A percentile compares a stretch with the other conserved stretches of the same genome.
Evolutionary conservation across 2,888 invertebrate species (phyloP).

Genomic region (Hesperia comma): DNA sequence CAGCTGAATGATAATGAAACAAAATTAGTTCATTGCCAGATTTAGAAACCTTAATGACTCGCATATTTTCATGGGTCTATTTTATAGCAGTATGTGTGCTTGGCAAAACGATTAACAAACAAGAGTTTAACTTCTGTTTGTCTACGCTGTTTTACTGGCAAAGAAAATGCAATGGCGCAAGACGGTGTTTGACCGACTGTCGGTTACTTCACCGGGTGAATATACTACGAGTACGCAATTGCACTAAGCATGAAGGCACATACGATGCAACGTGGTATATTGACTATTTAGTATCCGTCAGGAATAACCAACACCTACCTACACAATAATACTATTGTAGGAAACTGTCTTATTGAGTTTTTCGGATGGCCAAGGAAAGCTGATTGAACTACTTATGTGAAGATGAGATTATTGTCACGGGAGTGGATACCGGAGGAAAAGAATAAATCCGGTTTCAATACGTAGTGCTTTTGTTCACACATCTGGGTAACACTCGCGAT

Average conservation of each 20-base stretch:
- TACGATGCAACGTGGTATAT: neutral
- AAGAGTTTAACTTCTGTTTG: conserved; percentile 26
- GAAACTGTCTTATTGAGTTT: no score
- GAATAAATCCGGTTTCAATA: no score
- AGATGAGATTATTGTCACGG: no score
- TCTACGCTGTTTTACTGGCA: conserved; percentile 33
- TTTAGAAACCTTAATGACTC: neutral
- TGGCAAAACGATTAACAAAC: conserved; percentile 27
- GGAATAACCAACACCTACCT: no score
- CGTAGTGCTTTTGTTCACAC: no score
- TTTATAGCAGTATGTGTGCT: neutral
- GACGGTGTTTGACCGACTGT: conserved; percentile 43
- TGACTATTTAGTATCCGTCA: neutral
- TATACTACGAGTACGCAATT: conserved; percentile 44
- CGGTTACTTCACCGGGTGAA: conserved; percentile 42
- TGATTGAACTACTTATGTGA: no score
- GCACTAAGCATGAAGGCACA: conserved; percentile 22
- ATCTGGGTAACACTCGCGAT: no score
- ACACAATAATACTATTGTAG: neutral
- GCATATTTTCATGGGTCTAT: neutral
- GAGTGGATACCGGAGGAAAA: no score
- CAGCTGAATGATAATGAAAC: neutral
- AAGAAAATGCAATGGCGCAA: conserved; percentile 45
- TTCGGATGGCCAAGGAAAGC: no score
- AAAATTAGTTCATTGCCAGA: neutral